Conservation (phyloP, 2,797 vertebrate genomes). For the Lagorchestes hirsutus region DNA sequence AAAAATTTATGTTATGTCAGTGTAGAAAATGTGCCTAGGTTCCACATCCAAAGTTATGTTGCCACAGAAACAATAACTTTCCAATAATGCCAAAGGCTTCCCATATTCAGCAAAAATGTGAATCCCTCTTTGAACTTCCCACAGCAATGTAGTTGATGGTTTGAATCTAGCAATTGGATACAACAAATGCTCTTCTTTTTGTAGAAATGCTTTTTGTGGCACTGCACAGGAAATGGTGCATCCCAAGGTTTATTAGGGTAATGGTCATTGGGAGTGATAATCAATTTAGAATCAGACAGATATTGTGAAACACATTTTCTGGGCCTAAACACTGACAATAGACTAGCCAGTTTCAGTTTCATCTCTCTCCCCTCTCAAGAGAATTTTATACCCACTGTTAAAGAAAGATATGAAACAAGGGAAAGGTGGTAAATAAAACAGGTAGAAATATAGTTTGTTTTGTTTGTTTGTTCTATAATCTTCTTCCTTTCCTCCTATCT, state of each 20-base stretch:
- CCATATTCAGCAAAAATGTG: constrained; percentile 27
- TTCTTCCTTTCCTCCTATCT: background rate
- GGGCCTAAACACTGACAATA: background rate
- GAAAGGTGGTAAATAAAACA: background rate
- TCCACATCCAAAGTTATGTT: constrained; percentile 29
- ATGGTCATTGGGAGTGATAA: constrained; percentile 15
- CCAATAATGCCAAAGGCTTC: constrained; percentile 7
- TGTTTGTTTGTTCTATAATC: background rate
- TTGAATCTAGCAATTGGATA: constrained; percentile 20
- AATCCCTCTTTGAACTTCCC: constrained; percentile 32
- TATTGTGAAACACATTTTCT: constrained; percentile 14
- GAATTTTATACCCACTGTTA: constrained; percentile 13
- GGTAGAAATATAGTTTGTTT: background rate
- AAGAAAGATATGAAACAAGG: background rate
- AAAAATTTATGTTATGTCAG: constrained; percentile 20
- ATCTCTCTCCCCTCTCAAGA: background rate
- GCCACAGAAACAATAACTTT: constrained; percentile 28
- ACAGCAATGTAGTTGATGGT: background rate
- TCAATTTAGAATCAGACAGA: constrained; percentile 11
- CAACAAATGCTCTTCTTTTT: constrained; percentile 1
- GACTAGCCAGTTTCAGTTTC: background rate
- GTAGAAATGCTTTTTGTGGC: constrained; percentile 5
- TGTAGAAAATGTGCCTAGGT: background rate
- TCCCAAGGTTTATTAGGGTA: constrained; percentile 4
- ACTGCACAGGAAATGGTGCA: background rate